phyloP scores from a whole-genome alignment of 2,888 invertebrate genomes.

The Amphipyra tragopoginis region DNA sequence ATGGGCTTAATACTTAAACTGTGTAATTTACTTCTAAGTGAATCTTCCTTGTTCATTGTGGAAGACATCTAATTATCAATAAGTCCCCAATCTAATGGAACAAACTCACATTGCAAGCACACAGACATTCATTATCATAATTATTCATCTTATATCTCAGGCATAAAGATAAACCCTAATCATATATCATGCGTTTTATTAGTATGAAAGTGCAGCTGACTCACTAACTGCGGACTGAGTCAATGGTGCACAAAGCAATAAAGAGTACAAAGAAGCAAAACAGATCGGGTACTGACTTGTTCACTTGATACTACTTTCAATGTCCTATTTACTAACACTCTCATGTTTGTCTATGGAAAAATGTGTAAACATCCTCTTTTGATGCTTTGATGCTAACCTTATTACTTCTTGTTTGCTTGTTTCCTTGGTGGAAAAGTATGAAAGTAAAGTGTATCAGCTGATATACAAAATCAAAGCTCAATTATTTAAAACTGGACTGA shows the following conservation, averaged over 20 bases:
- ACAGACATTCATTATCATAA: constrained; percentile 40
- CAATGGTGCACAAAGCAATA: constrained; percentile 9
- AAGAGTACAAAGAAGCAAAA: constrained; percentile 38
- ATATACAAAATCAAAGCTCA: too few species aligned
- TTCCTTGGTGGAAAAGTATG: constrained; percentile 7
- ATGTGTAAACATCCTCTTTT: constrained; percentile 39
- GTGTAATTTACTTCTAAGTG: neutral
- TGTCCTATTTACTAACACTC: constrained; percentile 32
- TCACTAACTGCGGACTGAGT: constrained; percentile 35
- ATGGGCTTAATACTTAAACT: too few species aligned
- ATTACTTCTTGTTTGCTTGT: constrained; percentile 9
- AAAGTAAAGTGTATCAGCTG: too few species aligned
- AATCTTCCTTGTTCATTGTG: constrained; percentile 1
- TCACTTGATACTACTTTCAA: constrained; percentile 32
- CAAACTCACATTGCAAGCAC: constrained; percentile 9
- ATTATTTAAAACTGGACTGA: too few species aligned
- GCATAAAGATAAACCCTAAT: constrained; percentile 43
- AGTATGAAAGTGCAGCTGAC: constrained; percentile 49
- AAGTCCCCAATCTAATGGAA: constrained; percentile 16
- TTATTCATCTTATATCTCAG: constrained; percentile 43
- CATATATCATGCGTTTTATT: constrained; percentile 53
- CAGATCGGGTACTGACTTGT: constrained; percentile 28
- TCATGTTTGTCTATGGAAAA: constrained; percentile 25
- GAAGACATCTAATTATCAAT: constrained; percentile 1
- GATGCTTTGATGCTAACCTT: constrained; percentile 23